A percentile compares a stretch with the other conserved stretches of the same genome.
phyloP scores from a whole-genome alignment of 1,140 invertebrate species.

The Diuraphis noxia region DNA sequence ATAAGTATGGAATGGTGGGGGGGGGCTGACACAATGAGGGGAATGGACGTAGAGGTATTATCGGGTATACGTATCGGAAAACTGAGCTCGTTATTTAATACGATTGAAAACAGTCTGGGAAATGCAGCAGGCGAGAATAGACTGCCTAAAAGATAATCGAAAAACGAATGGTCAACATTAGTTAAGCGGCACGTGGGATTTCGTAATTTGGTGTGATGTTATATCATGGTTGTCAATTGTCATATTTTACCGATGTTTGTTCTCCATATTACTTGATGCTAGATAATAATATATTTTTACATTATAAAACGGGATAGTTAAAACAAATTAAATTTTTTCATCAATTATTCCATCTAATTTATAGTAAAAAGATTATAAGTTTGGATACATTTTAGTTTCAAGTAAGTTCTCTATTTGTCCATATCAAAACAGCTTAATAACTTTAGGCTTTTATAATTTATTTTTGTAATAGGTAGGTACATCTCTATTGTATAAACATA shows the following conservation, averaged over 20 bases:
- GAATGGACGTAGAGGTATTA: constrained; percentile 11
- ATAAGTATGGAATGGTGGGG: background rate
- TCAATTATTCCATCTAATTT: background rate
- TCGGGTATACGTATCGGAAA: constrained; percentile 12
- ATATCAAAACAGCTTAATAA: background rate
- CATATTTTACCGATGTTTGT: background rate
- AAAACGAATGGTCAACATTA: constrained; percentile 46
- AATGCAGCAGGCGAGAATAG: constrained; percentile 24
- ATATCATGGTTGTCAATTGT: background rate
- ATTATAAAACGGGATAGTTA: background rate
- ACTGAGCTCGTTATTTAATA: constrained; percentile 47
- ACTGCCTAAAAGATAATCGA: constrained; percentile 48
- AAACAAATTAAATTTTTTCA: background rate
- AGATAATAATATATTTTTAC: background rate
- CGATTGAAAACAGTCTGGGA: constrained; percentile 19
- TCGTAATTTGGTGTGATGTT: background rate
- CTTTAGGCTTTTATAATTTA: background rate
- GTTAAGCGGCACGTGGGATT: background rate
- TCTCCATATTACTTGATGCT: background rate
- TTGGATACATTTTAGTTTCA: background rate
- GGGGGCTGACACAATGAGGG: background rate
- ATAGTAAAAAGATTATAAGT: background rate
- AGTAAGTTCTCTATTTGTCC: background rate
- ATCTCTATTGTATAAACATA: no score
- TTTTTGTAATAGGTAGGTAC: background rate